These are phyloP conservation scores for Eulithis testata DNA, from an alignment of 2,888 invertebrate species.

Conservation along the genomic window DNA sequence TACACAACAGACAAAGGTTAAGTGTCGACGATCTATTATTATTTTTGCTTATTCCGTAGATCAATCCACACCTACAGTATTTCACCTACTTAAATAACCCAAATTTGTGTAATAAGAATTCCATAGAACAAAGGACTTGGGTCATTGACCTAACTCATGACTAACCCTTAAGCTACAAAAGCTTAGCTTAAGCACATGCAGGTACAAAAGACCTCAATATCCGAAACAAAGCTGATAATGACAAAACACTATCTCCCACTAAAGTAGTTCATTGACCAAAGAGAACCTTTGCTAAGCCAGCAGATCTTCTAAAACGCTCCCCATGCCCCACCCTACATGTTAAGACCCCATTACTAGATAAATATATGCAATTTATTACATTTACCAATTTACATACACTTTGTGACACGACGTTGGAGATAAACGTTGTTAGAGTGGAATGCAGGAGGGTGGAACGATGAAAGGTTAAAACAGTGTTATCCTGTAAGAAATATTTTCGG, in stretches of 20 bases:
- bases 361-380: slow-evolving; percentile 83
- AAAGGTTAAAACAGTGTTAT: slow-evolving; percentile 25
- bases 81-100: no score
- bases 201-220: slow-evolving; percentile 52
- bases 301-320: slow-evolving; percentile 53
- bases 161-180: slow-evolving; percentile 33
- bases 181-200: no score
- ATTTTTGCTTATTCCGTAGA: no score
- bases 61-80: no score
- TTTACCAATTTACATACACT: slow-evolving; percentile 83
- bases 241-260: slow-evolving; percentile 11
- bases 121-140: slow-evolving; percentile 9
- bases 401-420: slow-evolving; percentile 68
- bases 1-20: no score
- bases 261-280: slow-evolving; percentile 24
- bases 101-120: neutral
- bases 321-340: slow-evolving; percentile 63
- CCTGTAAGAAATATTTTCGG: neutral
- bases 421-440: slow-evolving; percentile 68
- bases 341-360: slow-evolving; percentile 76
- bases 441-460: slow-evolving; percentile 44
- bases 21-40: no score
- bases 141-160: slow-evolving; percentile 5
- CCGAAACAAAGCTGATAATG: slow-evolving; percentile 33
- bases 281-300: slow-evolving; percentile 43